Evolutionary conservation across 2,797 vertebrate genomes (phyloP).

Genomic region (Micropoecilia bifurca): DNA sequence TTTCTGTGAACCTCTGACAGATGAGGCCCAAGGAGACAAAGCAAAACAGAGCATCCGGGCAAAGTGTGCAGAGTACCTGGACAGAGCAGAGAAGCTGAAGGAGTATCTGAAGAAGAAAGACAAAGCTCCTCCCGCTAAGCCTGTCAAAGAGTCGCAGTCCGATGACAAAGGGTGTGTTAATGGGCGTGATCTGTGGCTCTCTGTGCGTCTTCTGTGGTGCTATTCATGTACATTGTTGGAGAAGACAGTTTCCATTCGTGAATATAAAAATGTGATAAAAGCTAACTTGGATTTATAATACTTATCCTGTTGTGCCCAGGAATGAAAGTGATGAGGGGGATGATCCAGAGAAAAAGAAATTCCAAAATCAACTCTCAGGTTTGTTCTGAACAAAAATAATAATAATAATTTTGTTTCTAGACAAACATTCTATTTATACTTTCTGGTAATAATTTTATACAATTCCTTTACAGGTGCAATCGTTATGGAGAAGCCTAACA

Average conservation of each 20-base stretch:
- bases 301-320: slow-evolving; percentile 72
- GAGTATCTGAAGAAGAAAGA: slow-evolving; percentile 95
- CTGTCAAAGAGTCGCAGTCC: slow-evolving; percentile 91
- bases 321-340: slow-evolving; percentile 97
- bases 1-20: slow-evolving; percentile 68
- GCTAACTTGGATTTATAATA: background rate
- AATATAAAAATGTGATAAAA: background rate
- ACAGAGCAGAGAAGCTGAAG: slow-evolving; percentile 96
- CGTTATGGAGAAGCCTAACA: slow-evolving; percentile 96
- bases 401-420: background rate
- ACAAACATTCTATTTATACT: background rate
- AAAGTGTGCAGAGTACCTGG: slow-evolving; percentile 94
- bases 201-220: slow-evolving; percentile 8
- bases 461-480: slow-evolving; percentile 87
- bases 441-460: background rate
- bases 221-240: slow-evolving; percentile 17
- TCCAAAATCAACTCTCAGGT: slow-evolving; percentile 98
- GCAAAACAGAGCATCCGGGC: slow-evolving; percentile 92
- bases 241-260: slow-evolving; percentile 4
- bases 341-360: slow-evolving; percentile 97
- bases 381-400: slow-evolving; percentile 58
- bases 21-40: slow-evolving; percentile 96
- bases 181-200: slow-evolving; percentile 30
- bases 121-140: slow-evolving; percentile 87
- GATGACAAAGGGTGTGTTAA: slow-evolving; percentile 95